A percentile compares a stretch with the other conserved stretches of the same genome.
Conservation (phyloP, 2,888 invertebrate species). For the Thalpophila matura region DNA sequence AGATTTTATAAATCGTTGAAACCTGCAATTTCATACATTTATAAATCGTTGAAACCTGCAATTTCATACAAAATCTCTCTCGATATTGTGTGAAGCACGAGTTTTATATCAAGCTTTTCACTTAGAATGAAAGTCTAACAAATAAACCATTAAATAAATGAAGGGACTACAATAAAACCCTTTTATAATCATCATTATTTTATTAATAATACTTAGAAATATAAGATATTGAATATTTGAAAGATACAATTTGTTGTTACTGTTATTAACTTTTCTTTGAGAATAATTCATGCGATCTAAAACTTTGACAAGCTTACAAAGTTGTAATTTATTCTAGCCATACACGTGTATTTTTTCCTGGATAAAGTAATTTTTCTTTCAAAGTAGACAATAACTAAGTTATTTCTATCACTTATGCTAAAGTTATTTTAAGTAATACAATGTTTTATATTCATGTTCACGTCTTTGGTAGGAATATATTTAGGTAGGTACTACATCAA, state of each 20-base stretch:
- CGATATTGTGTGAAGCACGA: too few species aligned
- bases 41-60: too few species aligned
- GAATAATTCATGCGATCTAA: conserved; percentile 2
- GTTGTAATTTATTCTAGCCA: too few species aligned
- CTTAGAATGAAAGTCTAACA: too few species aligned
- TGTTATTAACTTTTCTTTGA: background rate
- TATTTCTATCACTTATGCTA: conserved; percentile 22
- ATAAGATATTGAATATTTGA: conserved; percentile 42
- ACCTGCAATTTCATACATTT: too few species aligned
- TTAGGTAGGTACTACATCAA: background rate
- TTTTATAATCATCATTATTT: conserved; percentile 18
- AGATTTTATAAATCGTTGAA: too few species aligned
- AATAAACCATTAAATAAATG: too few species aligned
- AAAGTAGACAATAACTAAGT: conserved; percentile 46
- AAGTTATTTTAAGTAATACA: conserved; percentile 49
- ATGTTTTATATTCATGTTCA: conserved; percentile 2
- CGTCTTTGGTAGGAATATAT: conserved; percentile 15
- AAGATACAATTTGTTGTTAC: conserved; percentile 6
- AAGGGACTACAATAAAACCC: background rate
- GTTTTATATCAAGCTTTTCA: too few species aligned
- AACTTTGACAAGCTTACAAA: background rate
- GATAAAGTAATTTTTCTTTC: too few species aligned
- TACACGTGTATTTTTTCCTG: too few species aligned
- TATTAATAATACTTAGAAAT: conserved; percentile 51
- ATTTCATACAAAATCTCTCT: too few species aligned